phyloP scores from a whole-genome alignment of 2,113 vertebrate genomes.

The Sterna hirundo region DNA sequence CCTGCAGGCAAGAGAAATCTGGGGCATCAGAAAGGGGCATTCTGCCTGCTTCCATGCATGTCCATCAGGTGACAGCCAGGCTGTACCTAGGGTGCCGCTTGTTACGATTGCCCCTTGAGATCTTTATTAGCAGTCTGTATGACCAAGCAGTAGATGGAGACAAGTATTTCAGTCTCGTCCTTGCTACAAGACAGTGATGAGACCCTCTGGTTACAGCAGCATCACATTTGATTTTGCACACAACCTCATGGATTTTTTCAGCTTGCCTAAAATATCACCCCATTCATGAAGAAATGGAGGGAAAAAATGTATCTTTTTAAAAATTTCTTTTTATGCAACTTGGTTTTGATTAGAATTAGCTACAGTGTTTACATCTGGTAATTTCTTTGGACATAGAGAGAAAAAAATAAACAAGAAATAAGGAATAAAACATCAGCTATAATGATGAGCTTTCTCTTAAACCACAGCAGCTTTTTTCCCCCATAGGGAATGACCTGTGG shows the following conservation, averaged over 20 bases:
- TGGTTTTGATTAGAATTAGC: neutral
- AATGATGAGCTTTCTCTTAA: neutral
- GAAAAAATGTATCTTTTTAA: accelerated
- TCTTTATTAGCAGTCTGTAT: neutral
- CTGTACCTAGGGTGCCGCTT: neutral
- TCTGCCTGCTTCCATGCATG: neutral
- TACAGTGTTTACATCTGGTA: neutral
- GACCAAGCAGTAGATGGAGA: neutral
- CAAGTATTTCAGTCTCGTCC: neutral
- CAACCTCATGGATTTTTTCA: neutral
- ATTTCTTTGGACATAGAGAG: neutral
- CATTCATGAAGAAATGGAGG: neutral
- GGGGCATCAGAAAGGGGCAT: neutral
- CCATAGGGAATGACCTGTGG: neutral
- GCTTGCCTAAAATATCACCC: neutral
- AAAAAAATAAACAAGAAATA: neutral
- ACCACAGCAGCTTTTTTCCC: accelerated
- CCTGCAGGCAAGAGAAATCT: neutral
- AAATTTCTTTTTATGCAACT: neutral
- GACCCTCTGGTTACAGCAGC: neutral
- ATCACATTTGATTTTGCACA: neutral
- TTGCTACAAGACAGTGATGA: neutral
- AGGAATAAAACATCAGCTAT: neutral
- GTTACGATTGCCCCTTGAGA: neutral
- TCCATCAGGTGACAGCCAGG: neutral